These are phyloP conservation scores for Sebastes minor DNA, from an alignment of 2,797 vertebrate species.

Conservation along the genomic window DNA sequence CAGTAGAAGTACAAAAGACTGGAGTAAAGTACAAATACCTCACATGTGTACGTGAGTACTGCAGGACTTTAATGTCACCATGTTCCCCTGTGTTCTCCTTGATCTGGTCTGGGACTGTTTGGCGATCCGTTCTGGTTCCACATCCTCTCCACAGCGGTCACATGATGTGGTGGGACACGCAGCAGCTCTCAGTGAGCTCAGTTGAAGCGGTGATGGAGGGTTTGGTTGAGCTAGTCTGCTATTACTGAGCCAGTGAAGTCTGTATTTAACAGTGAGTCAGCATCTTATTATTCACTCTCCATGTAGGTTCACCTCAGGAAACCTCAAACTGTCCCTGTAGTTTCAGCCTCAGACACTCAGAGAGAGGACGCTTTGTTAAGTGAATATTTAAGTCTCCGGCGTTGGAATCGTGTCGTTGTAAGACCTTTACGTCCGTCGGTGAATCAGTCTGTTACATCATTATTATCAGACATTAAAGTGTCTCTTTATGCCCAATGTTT, in stretches of 20 bases:
- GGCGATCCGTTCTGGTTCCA: not conserved
- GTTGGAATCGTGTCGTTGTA: not conserved
- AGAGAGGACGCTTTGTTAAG: not conserved
- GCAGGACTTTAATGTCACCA: not conserved
- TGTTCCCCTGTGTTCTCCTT: not conserved
- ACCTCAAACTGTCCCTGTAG: not conserved
- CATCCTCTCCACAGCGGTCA: not conserved
- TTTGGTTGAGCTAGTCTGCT: not conserved
- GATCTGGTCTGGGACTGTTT: not conserved
- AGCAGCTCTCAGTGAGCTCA: not conserved
- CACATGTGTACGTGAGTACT: not conserved
- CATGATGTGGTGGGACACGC: not conserved
- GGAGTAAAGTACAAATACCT: not conserved
- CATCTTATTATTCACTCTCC: constrained; percentile 6
- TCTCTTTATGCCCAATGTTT: too few species aligned
- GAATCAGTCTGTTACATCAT: not conserved
- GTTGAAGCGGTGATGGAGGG: not conserved
- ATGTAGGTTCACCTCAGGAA: not conserved
- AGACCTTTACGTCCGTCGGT: not conserved
- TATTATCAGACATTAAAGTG: too few species aligned
- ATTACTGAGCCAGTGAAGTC: not conserved
- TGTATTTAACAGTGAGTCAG: constrained; percentile 16
- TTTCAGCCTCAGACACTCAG: not conserved
- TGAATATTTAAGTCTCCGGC: not conserved
- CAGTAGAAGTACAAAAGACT: not conserved